Percentiles rank a stretch among this genome's conserved stretches.
Conservation (phyloP, 2,888 invertebrate genomes). For the Harpalus rufipes region DNA sequence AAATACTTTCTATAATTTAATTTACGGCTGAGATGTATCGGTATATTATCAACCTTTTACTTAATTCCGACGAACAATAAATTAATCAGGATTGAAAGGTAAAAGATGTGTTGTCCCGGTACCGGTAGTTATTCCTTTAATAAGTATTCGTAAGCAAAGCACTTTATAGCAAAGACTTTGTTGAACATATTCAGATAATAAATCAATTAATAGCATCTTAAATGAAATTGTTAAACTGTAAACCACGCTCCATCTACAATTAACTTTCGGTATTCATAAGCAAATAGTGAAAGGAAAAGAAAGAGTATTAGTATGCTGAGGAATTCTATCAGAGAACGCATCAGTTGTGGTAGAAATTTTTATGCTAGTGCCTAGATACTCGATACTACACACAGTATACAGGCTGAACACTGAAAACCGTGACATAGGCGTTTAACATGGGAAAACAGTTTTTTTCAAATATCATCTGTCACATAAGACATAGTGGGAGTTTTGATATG, state of each 20-base stretch:
- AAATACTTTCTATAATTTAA: constrained; percentile 7
- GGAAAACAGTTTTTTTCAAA: no score
- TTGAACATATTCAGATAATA: neutral
- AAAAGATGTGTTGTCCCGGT: neutral
- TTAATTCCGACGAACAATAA: neutral
- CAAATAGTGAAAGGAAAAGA: neutral
- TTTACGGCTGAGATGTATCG: neutral
- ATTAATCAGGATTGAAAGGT: neutral
- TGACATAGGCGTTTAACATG: no score
- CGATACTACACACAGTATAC: no score
- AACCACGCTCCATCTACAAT: neutral
- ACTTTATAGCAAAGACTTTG: neutral
- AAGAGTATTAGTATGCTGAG: neutral
- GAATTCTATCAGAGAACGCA: neutral
- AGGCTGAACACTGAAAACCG: no score
- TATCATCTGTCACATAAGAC: no score
- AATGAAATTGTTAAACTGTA: neutral
- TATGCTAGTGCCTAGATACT: neutral
- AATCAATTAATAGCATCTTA: neutral
- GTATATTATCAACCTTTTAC: neutral
- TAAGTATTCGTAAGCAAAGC: neutral
- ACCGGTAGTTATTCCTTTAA: neutral
- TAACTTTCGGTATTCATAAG: neutral
- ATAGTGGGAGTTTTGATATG: no score
- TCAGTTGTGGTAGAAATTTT: neutral